phyloP scores from a whole-genome alignment of 2,888 invertebrate genomes.

The Philhelius pedissequus region DNA sequence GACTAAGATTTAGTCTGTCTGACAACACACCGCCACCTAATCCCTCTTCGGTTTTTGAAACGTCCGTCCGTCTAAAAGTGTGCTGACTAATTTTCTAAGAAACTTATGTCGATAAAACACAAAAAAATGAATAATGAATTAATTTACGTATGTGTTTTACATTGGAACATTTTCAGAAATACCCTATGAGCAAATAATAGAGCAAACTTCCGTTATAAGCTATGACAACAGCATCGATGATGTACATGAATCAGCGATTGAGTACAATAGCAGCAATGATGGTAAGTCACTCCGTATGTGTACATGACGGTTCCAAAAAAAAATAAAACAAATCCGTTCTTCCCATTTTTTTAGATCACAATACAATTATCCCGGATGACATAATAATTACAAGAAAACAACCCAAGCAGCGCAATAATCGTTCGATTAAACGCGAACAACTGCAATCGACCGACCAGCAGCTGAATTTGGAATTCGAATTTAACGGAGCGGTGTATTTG shows the following conservation, averaged over 20 bases:
- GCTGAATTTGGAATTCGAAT: slow-evolving; percentile 71
- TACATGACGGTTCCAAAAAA: too few species aligned
- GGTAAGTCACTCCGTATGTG: background rate
- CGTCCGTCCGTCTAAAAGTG: too few species aligned
- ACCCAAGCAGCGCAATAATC: slow-evolving; percentile 26
- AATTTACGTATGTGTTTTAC: too few species aligned
- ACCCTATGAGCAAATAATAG: slow-evolving; percentile 59
- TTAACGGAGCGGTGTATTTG: slow-evolving; percentile 79
- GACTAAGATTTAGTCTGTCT: too few species aligned
- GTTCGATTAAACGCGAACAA: slow-evolving; percentile 28
- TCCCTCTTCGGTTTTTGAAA: too few species aligned
- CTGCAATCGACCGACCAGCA: slow-evolving; percentile 3
- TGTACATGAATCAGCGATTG: slow-evolving; percentile 26
- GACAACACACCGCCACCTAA: too few species aligned
- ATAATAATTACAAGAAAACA: background rate
- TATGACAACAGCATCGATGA: slow-evolving; percentile 44
- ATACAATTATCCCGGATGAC: background rate
- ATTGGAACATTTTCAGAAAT: slow-evolving; percentile 53
- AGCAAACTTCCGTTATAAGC: slow-evolving; percentile 48
- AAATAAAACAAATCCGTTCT: background rate
- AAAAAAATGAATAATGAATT: too few species aligned
- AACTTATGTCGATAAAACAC: too few species aligned
- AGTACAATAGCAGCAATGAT: slow-evolving; percentile 31
- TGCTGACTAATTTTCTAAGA: too few species aligned
- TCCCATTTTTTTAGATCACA: slow-evolving; percentile 5